Percentiles rank a stretch among this genome's conserved stretches.
Conservation (phyloP, 2,113 vertebrate species). For the Mus pahari region DNA sequence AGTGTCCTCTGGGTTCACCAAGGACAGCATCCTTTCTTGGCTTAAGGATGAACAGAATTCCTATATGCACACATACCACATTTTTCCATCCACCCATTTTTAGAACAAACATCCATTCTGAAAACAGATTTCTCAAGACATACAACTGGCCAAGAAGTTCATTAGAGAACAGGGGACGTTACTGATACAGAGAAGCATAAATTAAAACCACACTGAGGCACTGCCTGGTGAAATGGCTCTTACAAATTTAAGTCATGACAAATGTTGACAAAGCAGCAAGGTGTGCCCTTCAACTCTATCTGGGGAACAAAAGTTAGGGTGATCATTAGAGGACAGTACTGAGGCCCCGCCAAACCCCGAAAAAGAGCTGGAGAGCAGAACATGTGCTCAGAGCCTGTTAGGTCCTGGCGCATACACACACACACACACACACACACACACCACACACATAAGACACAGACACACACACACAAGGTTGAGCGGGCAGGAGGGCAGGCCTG, state of each 20-base stretch:
- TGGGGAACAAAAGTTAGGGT: fast-evolving
- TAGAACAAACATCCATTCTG: neutral
- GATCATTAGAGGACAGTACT: neutral
- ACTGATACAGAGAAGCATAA: neutral
- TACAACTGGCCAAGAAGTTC: neutral
- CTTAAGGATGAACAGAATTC: neutral
- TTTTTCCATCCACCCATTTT: neutral
- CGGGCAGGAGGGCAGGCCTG: neutral
- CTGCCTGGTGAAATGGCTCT: neutral
- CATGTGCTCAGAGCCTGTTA: neutral
- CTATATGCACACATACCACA: neutral
- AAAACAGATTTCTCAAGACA: neutral
- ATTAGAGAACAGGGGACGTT: neutral
- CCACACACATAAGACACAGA: too few species aligned
- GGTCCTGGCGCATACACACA: too few species aligned
- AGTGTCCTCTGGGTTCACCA: neutral
- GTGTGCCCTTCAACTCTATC: neutral
- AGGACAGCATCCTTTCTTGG: neutral
- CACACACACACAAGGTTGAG: too few species aligned
- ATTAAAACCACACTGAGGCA: neutral
- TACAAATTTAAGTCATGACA: neutral
- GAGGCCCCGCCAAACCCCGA: neutral
- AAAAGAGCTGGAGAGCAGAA: neutral
- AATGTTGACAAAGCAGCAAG: neutral
- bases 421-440: too few species aligned